Percentiles rank a stretch among this genome's conserved stretches.
Conservation (phyloP, 2,797 vertebrate species). For the Lacerta bilineata region DNA sequence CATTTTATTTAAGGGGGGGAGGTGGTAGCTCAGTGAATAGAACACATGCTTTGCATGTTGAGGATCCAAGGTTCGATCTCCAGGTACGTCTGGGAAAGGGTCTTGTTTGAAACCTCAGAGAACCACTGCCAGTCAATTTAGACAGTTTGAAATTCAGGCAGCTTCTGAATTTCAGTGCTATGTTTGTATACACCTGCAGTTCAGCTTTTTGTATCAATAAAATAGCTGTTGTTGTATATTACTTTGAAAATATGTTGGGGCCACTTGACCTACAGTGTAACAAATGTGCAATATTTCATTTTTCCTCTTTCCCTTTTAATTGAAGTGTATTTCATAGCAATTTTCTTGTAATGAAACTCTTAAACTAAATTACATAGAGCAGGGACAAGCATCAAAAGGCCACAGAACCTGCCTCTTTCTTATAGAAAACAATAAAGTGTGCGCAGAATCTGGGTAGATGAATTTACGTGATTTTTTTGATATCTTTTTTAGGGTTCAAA, state of each 20-base stretch:
- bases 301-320: not conserved
- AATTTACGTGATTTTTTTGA: not conserved
- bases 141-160: no score
- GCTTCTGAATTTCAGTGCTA: no score
- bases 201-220: not conserved
- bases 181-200: not conserved
- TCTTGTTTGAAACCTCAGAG: no score
- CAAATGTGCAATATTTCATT: not conserved
- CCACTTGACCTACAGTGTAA: not conserved
- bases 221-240: not conserved
- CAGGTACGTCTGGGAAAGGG: no score
- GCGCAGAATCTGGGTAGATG: not conserved
- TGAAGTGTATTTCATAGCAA: not conserved
- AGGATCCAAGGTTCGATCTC: no score
- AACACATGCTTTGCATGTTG: no score
- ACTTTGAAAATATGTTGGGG: not conserved
- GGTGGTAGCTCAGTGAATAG: no score
- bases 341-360: not conserved
- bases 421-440: not conserved
- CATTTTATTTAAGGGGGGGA: no score
- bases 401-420: not conserved
- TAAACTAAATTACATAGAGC: not conserved
- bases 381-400: not conserved
- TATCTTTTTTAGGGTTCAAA: not conserved
- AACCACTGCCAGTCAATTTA: no score